These are phyloP conservation scores for Megamerina dolium DNA, from an alignment of 2,888 invertebrate genomes.

Conservation along the genomic window DNA sequence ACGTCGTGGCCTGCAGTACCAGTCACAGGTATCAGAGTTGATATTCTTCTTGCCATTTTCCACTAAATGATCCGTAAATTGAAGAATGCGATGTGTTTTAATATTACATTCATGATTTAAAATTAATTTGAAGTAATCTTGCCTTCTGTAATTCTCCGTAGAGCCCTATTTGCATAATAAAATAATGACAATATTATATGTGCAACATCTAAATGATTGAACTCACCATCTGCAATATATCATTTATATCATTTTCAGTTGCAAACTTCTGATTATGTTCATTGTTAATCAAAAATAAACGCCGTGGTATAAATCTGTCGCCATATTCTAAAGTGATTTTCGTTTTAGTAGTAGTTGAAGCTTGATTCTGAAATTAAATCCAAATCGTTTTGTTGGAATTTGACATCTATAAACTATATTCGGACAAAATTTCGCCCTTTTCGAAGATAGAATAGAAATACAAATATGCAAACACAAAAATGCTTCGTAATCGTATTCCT, in stretches of 20 bases:
- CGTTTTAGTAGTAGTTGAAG: too few species aligned
- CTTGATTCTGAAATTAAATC: too few species aligned
- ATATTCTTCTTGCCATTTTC: too few species aligned
- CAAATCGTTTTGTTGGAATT: too few species aligned
- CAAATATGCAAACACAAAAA: too few species aligned
- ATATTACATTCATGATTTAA: constrained; percentile 30
- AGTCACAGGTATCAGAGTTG: constrained; percentile 32
- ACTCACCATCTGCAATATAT: constrained; percentile 13
- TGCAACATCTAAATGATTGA: not conserved
- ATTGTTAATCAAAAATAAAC: constrained; percentile 27
- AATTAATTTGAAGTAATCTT: constrained; percentile 26
- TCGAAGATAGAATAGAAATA: too few species aligned
- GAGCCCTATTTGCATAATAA: constrained; percentile 1
- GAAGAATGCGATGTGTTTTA: constrained; percentile 26
- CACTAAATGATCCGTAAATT: constrained; percentile 25
- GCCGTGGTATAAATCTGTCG: constrained; percentile 45
- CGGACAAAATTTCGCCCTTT: too few species aligned
- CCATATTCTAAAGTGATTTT: constrained; percentile 25
- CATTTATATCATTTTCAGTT: constrained; percentile 11
- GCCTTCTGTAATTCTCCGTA: constrained; percentile 31
- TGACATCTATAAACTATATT: too few species aligned
- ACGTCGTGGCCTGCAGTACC: constrained; percentile 40
- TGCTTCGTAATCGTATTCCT: too few species aligned
- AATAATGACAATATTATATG: not conserved
- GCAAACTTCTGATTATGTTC: constrained; percentile 26